Percentiles rank a stretch among this genome's conserved stretches.
phyloP scores from a whole-genome alignment of 2,888 invertebrate species.

The Orthonevra nobilis region DNA sequence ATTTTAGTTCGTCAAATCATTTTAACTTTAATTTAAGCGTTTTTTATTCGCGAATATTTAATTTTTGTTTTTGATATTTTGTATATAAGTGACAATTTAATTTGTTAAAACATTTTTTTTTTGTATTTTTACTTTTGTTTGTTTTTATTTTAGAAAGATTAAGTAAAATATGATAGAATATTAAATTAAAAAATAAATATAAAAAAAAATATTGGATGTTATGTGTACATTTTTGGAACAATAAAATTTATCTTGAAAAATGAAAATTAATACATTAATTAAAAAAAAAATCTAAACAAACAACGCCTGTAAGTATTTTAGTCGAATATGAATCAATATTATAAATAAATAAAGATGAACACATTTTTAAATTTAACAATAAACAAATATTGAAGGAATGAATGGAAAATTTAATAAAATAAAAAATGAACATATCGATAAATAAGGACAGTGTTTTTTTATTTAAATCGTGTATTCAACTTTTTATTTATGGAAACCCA shows the following conservation, averaged over 20 bases:
- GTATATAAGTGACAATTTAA: constrained; percentile 2
- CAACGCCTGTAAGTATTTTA: constrained; percentile 70
- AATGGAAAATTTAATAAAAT: constrained; percentile 57
- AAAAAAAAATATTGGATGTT: constrained; percentile 34
- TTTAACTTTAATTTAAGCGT: neutral
- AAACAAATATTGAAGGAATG: constrained; percentile 48
- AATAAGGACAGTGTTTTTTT: constrained; percentile 39
- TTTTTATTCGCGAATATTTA: neutral
- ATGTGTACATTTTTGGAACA: constrained; percentile 66
- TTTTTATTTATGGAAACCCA: no score
- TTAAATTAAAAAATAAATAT: constrained; percentile 46
- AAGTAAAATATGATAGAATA: constrained; percentile 64
- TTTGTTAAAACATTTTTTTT: constrained; percentile 4
- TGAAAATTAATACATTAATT: constrained; percentile 15
- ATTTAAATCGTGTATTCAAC: no score
- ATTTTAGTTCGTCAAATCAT: no score
- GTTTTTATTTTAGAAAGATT: constrained; percentile 25
- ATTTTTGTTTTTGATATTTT: neutral
- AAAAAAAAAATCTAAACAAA: constrained; percentile 35
- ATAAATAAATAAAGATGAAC: constrained; percentile 47
- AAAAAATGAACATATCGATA: constrained; percentile 67
- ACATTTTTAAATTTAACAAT: constrained; percentile 66
- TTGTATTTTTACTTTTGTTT: constrained; percentile 12
- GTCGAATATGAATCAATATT: constrained; percentile 62
- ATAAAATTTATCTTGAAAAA: constrained; percentile 48